A percentile compares a stretch with the other conserved stretches of the same genome.
Evolutionary conservation across 2,888 invertebrate species (phyloP).

Genomic region (Eudasyphora cyanicolor): DNA sequence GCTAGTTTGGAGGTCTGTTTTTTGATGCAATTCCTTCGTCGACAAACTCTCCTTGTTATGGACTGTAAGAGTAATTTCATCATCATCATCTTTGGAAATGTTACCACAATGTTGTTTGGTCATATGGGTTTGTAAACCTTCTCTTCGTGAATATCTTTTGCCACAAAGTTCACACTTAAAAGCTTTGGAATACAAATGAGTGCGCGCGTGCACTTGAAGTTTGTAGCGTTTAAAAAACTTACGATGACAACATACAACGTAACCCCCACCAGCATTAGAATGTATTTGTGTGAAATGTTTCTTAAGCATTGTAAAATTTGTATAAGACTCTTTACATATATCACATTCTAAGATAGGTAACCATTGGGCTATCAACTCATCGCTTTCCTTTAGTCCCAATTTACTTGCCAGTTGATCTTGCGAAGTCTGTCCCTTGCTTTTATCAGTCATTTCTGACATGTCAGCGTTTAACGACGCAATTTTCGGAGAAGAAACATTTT

Average conservation of each 20-base stretch:
- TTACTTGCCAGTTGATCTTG: background rate
- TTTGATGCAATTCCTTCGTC: background rate
- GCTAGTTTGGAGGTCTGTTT: background rate
- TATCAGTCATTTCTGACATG: background rate
- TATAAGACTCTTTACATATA: background rate
- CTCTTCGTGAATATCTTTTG: background rate
- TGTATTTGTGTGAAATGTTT: background rate
- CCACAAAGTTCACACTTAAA: constrained; percentile 5
- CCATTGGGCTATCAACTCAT: constrained; percentile 2
- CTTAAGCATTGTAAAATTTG: background rate
- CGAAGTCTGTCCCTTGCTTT: background rate
- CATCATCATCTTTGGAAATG: background rate
- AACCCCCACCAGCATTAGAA: background rate
- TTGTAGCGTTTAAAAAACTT: background rate
- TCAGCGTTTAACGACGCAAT: background rate
- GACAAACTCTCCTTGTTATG: background rate
- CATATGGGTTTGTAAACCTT: background rate
- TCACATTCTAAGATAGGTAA: background rate
- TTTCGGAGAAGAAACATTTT: background rate
- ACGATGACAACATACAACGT: background rate
- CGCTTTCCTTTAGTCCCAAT: background rate
- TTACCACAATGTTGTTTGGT: background rate
- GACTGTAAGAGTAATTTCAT: background rate
- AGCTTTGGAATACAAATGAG: background rate
- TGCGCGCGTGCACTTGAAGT: background rate